A percentile compares a stretch with the other conserved stretches of the same genome.
phyloP scores from a whole-genome alignment of 2,113 vertebrate species.

The Peromyscus maniculatus region DNA sequence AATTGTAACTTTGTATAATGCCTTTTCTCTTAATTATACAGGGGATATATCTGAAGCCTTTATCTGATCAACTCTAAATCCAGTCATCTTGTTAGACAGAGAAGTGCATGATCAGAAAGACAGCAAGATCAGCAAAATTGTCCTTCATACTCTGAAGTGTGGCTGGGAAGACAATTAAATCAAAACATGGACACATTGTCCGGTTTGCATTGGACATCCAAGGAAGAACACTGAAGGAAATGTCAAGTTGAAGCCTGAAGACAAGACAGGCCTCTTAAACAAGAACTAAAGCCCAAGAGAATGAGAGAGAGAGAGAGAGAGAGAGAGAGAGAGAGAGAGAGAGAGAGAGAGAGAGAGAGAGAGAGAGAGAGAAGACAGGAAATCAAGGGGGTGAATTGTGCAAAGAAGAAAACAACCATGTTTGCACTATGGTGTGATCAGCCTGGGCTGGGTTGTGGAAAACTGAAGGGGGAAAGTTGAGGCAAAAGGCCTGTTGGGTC shows the following conservation, averaged over 20 bases:
- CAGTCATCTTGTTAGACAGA: neutral
- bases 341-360: neutral
- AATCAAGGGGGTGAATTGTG: too few species aligned
- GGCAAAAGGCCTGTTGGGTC: neutral
- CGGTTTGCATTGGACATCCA: neutral
- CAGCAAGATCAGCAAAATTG: neutral
- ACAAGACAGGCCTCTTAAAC: accelerated
- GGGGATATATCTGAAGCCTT: neutral
- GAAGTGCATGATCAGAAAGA: neutral
- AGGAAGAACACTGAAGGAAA: neutral
- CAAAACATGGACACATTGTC: neutral
- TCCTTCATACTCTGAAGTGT: neutral
- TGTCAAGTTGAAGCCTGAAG: neutral
- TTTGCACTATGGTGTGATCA: neutral
- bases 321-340: too few species aligned
- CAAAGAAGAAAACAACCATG: neutral
- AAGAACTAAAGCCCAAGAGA: too few species aligned
- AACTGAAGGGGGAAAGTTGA: neutral
- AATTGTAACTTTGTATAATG: neutral
- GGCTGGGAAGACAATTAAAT: neutral
- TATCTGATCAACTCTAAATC: neutral
- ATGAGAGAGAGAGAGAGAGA: too few species aligned
- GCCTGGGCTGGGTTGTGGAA: neutral
- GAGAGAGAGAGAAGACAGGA: neutral
- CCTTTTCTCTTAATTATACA: neutral